Conservation (phyloP, 2,888 invertebrate genomes). For the Mylabris sibirica region DNA sequence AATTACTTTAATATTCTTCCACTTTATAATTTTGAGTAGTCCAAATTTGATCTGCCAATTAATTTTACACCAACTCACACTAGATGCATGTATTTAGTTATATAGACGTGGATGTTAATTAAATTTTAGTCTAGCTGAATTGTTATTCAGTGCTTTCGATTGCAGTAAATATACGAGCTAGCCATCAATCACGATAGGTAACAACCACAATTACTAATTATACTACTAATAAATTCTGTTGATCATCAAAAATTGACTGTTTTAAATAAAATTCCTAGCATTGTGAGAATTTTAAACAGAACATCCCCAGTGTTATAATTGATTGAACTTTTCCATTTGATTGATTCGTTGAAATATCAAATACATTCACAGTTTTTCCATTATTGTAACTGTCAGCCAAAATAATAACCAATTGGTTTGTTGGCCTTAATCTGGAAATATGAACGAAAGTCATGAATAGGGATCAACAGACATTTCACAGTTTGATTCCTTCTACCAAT, state of each 20-base stretch:
- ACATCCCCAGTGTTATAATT: background rate
- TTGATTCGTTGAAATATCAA: background rate
- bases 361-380: background rate
- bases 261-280: no score
- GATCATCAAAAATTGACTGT: background rate
- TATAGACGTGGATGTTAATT: background rate
- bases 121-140: background rate
- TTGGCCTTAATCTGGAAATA: conserved; percentile 35
- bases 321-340: background rate
- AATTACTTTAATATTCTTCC: background rate
- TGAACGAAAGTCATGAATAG: conserved; percentile 41
- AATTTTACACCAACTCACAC: background rate
- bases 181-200: background rate
- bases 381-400: background rate
- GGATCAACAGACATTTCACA: conserved; percentile 50
- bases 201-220: background rate
- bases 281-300: no score
- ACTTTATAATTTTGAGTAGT: background rate
- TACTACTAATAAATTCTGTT: background rate
- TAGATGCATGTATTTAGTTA: background rate
- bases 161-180: background rate
- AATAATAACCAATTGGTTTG: conserved; percentile 5
- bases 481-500: conserved; percentile 38
- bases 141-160: background rate
- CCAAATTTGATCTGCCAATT: background rate